Conservation (phyloP, 2,113 vertebrate species). For the Myocastor coypus region DNA sequence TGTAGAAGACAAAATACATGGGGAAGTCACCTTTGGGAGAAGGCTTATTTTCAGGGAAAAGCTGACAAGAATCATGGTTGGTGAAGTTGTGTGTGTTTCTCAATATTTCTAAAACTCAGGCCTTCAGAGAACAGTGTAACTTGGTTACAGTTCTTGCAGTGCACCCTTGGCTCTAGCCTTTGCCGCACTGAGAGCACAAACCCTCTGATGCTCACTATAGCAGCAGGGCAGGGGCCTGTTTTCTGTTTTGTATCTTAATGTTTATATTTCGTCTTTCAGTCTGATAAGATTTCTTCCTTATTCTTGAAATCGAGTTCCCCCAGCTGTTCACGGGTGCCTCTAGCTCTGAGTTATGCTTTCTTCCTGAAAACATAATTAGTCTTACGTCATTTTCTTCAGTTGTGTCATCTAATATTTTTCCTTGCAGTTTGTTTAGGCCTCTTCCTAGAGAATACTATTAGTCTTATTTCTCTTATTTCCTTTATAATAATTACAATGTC, state of each 20-base stretch:
- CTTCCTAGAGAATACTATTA: background rate
- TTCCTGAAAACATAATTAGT: background rate
- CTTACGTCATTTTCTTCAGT: slow-evolving; percentile 46
- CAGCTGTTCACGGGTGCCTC: accelerated
- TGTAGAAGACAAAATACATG: background rate
- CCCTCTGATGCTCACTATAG: background rate
- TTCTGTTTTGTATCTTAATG: background rate
- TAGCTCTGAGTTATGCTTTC: background rate
- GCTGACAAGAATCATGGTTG: background rate
- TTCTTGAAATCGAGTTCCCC: background rate
- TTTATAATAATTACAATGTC: background rate
- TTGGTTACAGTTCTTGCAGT: background rate
- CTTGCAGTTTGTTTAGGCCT: background rate
- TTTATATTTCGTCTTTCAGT: background rate
- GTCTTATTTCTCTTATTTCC: background rate
- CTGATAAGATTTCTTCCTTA: background rate
- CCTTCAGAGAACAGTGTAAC: background rate
- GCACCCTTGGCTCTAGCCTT: background rate
- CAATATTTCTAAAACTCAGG: background rate
- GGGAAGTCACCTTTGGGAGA: background rate
- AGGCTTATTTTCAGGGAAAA: background rate
- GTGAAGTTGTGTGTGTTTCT: background rate
- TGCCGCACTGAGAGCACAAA: too few species aligned
- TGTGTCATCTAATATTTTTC: slow-evolving; percentile 34
- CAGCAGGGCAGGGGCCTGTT: background rate